These are phyloP conservation scores for Eptesicus fuscus DNA, from an alignment of 2,113 vertebrate species.

Conservation along the genomic window DNA sequence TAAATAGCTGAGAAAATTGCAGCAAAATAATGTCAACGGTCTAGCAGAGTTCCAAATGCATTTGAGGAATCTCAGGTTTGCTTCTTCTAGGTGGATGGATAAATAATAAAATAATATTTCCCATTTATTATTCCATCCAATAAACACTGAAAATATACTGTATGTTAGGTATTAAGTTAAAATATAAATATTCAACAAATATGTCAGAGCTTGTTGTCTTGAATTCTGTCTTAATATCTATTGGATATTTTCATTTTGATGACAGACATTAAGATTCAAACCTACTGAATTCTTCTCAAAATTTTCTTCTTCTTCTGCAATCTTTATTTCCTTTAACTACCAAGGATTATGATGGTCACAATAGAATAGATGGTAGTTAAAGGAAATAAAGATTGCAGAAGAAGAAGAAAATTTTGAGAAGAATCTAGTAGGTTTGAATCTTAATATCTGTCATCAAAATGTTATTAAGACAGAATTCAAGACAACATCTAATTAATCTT, in stretches of 20 bases:
- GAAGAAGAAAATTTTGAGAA: not conserved
- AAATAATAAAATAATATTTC: not conserved
- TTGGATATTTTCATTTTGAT: not conserved
- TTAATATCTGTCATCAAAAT: not conserved
- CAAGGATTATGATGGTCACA: not conserved
- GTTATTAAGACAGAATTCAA: not conserved
- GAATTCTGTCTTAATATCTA: not conserved
- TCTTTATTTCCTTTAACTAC: not conserved
- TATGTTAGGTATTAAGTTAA: not conserved
- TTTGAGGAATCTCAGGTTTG: not conserved
- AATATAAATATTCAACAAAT: not conserved
- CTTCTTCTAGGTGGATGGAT: not conserved
- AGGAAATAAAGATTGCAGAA: not conserved
- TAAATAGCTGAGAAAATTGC: not conserved
- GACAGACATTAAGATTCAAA: not conserved
- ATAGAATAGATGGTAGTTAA: not conserved
- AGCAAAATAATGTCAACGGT: not conserved
- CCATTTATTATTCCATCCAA: not conserved
- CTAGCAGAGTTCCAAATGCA: not conserved
- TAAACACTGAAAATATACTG: not conserved
- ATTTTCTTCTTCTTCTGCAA: not conserved
- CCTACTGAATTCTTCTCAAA: not conserved
- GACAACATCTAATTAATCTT: not conserved
- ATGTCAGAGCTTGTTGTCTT: not conserved
- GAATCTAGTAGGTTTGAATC: not conserved